Conservation (phyloP, 2,113 vertebrate species). For the Recurvirostra avosetta region DNA sequence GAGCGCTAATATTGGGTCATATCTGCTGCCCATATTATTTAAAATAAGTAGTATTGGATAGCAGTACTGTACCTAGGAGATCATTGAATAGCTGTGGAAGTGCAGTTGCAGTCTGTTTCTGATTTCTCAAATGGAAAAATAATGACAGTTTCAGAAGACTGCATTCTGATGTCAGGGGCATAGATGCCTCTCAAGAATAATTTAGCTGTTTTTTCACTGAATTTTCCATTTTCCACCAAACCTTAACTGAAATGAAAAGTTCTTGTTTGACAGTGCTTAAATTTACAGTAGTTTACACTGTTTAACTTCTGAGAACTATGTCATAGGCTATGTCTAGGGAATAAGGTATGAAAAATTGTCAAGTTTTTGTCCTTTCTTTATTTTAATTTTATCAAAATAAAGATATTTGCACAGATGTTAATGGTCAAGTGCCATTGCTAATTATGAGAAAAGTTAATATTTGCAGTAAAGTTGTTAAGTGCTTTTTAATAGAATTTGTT, state of each 20-base stretch:
- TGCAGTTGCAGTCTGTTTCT: not conserved
- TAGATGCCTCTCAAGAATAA: not conserved
- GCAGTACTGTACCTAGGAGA: not conserved
- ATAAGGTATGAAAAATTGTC: not conserved
- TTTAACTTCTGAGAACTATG: not conserved
- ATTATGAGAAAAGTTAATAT: not conserved
- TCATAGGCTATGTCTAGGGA: not conserved
- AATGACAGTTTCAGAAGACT: not conserved
- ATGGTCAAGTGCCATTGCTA: not conserved
- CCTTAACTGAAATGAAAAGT: not conserved
- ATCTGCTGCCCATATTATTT: not conserved
- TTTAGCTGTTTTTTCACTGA: not conserved
- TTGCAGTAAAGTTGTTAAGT: not conserved
- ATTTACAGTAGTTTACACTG: not conserved
- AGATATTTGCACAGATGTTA: not conserved
- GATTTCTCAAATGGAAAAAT: not conserved
- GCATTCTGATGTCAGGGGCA: not conserved
- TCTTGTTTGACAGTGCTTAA: not conserved
- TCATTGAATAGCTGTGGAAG: not conserved
- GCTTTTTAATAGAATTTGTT: not conserved
- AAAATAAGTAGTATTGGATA: not conserved
- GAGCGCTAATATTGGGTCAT: fast-evolving
- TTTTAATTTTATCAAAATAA: not conserved
- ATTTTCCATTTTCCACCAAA: not conserved
- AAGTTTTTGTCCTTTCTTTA: not conserved